Base-by-base conservation (phyloP, 2,113 vertebrate genomes). In the Phylloscopus trochiloides region DNA sequence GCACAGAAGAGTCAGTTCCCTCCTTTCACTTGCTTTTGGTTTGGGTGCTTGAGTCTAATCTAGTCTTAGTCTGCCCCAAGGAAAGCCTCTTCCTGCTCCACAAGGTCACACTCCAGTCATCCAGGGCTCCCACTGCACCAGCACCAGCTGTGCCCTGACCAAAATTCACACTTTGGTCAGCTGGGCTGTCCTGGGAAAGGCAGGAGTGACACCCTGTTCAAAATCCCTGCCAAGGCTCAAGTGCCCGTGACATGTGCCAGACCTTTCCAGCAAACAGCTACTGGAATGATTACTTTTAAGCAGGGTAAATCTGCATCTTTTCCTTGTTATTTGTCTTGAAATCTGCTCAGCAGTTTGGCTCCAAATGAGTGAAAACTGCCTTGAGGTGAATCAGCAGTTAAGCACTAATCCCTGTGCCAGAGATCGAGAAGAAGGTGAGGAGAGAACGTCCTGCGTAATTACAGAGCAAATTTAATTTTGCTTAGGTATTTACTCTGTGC, bases 141-240 rank as follows among this genome's bases (percentile, higher is more conserved):
- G 19, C 2, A 1, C 26, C 1, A 5, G 32, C 18, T 57, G 32
- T 7, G 29, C 29, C n/a, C 28, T 16, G 8, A 4, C 22, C 55
- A 48, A 51, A 55, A 21, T 21, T 52, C 36, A n/a, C 0, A 0
- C 14, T 21, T 66, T 29, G 0, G 0, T 36, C 55, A 76, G n/a
- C 13, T 2, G 0, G 16, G 26, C 24, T 72, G 24, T 24, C 52
- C n/a, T 22, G 7, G 12, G n/a, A 51, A 73, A 29, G 47, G 10
- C 38, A 79, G 32, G 17, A 57, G 17, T 3, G 2, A 4, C 26
- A 13, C 19, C 13, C 10, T 38, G 13, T 6, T 62, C 12, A 40
- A 57, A 86, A 61, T 14, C 36, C 12, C 28, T 22, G 32, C 12
- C 32, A 50, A 54, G 25, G 4, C 15, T 79, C 52, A 43, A 19